A percentile compares a stretch with the other conserved stretches of the same genome.
Evolutionary conservation across 1,140 invertebrate genomes (phyloP).

Genomic region (Drosophila auraria): DNA sequence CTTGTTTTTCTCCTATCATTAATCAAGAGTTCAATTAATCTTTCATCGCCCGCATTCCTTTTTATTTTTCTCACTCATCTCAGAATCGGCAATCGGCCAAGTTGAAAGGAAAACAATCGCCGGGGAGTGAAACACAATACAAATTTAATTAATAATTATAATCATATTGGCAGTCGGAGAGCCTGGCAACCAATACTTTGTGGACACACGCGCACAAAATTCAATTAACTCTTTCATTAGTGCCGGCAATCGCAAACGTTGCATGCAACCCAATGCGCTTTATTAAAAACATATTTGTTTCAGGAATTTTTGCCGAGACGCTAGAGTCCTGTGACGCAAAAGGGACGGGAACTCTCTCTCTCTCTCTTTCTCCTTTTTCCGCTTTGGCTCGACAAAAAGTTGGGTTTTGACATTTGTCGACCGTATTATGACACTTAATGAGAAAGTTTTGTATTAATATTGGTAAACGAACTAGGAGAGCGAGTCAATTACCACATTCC

Average conservation of each 20-base stretch:
- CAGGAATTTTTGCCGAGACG: slow-evolving; percentile 27
- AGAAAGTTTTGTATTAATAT: slow-evolving; percentile 59
- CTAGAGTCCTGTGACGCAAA: not conserved
- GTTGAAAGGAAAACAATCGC: slow-evolving; percentile 12
- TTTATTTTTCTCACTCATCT: slow-evolving; percentile 22
- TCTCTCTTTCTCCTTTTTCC: slow-evolving; percentile 1
- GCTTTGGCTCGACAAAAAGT: slow-evolving; percentile 38
- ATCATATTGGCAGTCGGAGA: slow-evolving; percentile 36
- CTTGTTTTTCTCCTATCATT: not conserved
- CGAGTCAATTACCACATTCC: slow-evolving; percentile 44
- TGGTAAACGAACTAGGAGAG: slow-evolving; percentile 45
- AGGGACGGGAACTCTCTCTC: not conserved
- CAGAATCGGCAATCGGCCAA: not conserved
- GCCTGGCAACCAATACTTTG: slow-evolving; percentile 29
- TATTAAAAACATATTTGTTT: slow-evolving; percentile 66
- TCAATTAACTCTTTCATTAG: slow-evolving; percentile 60
- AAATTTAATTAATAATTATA: slow-evolving; percentile 50
- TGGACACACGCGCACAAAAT: slow-evolving; percentile 40
- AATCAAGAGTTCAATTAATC: slow-evolving; percentile 15
- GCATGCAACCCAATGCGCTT: slow-evolving; percentile 42
- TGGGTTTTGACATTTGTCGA: slow-evolving; percentile 53
- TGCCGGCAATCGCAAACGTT: slow-evolving; percentile 25
- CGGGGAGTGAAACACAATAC: slow-evolving; percentile 22
- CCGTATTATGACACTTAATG: slow-evolving; percentile 56
- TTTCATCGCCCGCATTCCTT: slow-evolving; percentile 11